phyloP scores from a whole-genome alignment of 1,140 invertebrate genomes.

The Ceratosolen fusciceps region DNA sequence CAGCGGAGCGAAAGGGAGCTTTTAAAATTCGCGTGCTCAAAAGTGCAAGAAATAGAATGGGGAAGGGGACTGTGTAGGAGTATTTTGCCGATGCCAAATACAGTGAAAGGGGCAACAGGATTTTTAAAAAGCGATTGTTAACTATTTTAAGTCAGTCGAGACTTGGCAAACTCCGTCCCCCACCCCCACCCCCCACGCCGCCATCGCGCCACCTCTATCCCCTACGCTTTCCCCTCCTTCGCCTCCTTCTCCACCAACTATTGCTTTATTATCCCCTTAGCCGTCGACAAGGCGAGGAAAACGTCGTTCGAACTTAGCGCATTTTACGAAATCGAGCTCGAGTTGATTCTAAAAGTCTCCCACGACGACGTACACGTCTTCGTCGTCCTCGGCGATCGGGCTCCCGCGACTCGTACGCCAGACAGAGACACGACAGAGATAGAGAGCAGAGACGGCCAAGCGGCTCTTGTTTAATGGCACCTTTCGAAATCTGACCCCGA shows the following conservation, averaged over 20 bases:
- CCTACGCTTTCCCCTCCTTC: no score
- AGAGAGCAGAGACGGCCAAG: neutral
- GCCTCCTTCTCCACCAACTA: no score
- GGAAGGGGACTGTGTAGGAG: no score
- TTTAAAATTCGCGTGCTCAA: constrained; percentile 25
- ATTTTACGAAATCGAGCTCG: constrained; percentile 26
- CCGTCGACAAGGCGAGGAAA: neutral
- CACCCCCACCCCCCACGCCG: no score
- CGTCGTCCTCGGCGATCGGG: neutral
- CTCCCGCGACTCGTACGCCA: neutral
- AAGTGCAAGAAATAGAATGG: constrained; percentile 3
- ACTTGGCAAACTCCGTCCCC: no score
- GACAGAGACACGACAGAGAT: neutral
- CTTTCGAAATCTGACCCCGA: constrained; percentile 12
- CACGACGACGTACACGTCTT: no score
- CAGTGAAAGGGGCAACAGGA: no score
- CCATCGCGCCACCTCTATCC: no score
- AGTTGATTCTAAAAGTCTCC: no score
- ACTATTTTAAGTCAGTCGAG: neutral
- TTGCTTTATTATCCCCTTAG: neutral
- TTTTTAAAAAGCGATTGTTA: neutral
- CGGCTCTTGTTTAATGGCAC: constrained; percentile 7
- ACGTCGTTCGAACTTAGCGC: constrained; percentile 9
- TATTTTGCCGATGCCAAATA: no score
- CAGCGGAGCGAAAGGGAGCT: constrained; percentile 17